Evolutionary conservation across 2,888 invertebrate species (phyloP), one percentile per base, ranked within the genome.

Genomic region (Latrodectus hesperus): DNA sequence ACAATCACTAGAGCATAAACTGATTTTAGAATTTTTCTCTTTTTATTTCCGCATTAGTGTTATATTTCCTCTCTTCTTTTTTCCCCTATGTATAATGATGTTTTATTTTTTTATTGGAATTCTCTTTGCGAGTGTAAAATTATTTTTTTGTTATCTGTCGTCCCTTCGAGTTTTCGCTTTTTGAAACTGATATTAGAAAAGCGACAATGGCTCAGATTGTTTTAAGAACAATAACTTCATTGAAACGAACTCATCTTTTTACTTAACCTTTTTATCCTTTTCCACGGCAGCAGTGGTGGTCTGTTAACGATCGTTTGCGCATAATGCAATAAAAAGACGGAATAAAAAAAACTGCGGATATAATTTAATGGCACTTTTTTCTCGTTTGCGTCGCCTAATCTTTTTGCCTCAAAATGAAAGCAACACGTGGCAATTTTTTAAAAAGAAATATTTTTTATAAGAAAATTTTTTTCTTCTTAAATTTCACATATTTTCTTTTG

Each of bases 281-380:
- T 65, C 12, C 0, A 70, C 55, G 16, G 55, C 55, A 14, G 16
- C 9, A 12, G 12, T 60, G 60, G 60, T 60, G 12, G 12, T 60
- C 60, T 60, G 38, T 38, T 38, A 38, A 38, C 38, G 38, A 38
- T 38, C 38, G 38, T 38, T 38, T 38, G 38, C 38, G 38, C 38
- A 38, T 38, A 38, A 38, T 38, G 38, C 38, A 38, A 38, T 38
- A 38, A 38, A 38, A 38, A 38, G 38, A 38, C 38, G 38, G 38
- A 38, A 38, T 6, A 38, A 38, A 38, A 38, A 38, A 38, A 38
- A n/a, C 14, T 53, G 52, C 84, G 84, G 84, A 84, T 77, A 84
- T 76, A 78, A 84, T 84, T 84, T 84, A 84, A 73, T 71, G 71
- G 72, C n/a, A 53, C 77, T 84, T 83, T 84, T 77, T 70, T 70